Percentiles rank a stretch among this genome's conserved stretches.
Conservation (phyloP, 2,888 invertebrate species). For the Sympetrum striolatum region DNA sequence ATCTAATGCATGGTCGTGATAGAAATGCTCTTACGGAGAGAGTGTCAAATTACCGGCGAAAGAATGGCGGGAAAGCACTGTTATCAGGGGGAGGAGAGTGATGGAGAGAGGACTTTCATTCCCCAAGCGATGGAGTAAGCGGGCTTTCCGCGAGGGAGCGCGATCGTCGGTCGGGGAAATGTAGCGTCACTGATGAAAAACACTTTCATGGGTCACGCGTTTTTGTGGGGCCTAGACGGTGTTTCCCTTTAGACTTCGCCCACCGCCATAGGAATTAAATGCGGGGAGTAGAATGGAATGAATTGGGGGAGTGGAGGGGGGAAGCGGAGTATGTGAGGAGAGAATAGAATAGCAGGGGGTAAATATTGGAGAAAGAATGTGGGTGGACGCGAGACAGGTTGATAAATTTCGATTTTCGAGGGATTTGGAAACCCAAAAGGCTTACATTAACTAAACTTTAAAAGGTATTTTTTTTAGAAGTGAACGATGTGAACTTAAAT, state of each 20-base stretch:
- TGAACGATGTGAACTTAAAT: too few relatives aligned
- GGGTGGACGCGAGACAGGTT: neutral
- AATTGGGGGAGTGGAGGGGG: neutral
- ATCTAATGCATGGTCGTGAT: too few relatives aligned
- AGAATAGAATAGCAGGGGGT: neutral
- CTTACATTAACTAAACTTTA: too few relatives aligned
- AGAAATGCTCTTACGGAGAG: too few relatives aligned
- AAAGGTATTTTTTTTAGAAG: too few relatives aligned
- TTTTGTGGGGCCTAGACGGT: conserved; percentile 20
- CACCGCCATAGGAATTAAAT: neutral
- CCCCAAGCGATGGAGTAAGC: neutral
- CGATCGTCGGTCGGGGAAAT: conserved; percentile 5
- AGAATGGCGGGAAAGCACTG: neutral
- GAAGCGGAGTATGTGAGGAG: too few relatives aligned
- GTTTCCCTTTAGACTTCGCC: neutral
- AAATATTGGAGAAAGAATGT: neutral
- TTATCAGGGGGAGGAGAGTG: neutral
- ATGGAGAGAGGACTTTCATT: neutral
- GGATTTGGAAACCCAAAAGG: too few relatives aligned
- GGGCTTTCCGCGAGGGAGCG: neutral
- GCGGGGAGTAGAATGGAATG: neutral
- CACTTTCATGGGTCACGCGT: conserved; percentile 39
- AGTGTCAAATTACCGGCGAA: neutral
- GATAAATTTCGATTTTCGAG: too few relatives aligned
- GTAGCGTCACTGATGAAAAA: conserved; percentile 43